Conservation (phyloP, 2,113 vertebrate genomes). For the Zootoca vivipara region DNA sequence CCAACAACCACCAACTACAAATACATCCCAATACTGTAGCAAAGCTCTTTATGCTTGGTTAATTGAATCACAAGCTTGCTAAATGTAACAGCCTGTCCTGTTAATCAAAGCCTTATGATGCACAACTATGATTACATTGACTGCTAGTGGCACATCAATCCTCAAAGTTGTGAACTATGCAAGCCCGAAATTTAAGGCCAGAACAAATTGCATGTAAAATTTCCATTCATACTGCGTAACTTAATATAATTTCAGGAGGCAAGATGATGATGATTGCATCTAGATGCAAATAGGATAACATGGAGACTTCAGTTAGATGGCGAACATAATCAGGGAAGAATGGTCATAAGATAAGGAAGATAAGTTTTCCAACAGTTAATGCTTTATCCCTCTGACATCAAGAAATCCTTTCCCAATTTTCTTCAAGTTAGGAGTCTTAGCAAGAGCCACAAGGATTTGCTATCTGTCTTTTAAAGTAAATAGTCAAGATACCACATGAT, state of each 20-base stretch:
- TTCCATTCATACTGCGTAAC: neutral
- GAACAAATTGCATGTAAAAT: neutral
- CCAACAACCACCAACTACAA: neutral
- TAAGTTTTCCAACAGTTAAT: neutral
- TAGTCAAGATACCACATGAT: neutral
- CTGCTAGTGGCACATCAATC: neutral
- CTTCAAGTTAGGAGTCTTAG: neutral
- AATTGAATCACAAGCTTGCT: neutral
- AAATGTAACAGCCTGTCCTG: neutral
- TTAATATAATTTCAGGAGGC: neutral
- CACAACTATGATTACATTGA: neutral
- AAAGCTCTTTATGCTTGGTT: neutral
- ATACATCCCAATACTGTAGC: neutral
- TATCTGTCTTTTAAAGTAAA: neutral
- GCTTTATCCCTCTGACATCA: neutral
- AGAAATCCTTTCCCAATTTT: neutral
- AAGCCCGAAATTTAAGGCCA: neutral
- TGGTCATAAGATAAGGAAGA: neutral
- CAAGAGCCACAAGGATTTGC: neutral
- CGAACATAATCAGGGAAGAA: neutral
- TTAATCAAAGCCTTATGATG: neutral
- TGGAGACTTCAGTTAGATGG: neutral
- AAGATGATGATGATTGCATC: neutral
- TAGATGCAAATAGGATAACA: neutral
- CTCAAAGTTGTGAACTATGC: neutral